These are phyloP conservation scores for Nasonia oneida DNA, from an alignment of 2,888 invertebrate genomes.

Conservation along the genomic window DNA sequence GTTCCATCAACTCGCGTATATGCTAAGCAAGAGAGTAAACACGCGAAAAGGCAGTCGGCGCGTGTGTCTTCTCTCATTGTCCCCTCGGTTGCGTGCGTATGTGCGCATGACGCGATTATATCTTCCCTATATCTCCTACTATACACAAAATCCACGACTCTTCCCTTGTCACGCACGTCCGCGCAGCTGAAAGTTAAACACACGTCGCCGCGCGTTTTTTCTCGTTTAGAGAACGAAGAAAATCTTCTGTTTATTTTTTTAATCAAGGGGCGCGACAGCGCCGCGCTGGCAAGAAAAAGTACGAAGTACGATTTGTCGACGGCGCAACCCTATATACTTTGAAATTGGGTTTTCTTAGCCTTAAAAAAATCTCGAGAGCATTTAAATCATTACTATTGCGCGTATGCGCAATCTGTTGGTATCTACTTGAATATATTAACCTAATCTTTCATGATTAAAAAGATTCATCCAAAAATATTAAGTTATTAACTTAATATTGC, in stretches of 20 bases:
- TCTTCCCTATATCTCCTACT: slow-evolving; percentile 10
- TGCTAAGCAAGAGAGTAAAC: slow-evolving; percentile 43
- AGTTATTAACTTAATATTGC: too few species aligned
- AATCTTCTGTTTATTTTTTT: not conserved
- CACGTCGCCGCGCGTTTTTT: not conserved
- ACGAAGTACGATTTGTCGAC: too few species aligned
- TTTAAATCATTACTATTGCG: too few species aligned
- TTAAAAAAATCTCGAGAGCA: too few species aligned
- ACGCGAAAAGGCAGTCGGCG: not conserved
- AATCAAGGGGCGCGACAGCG: too few species aligned
- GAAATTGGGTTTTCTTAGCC: too few species aligned
- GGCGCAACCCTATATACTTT: too few species aligned
- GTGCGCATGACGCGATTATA: slow-evolving; percentile 37
- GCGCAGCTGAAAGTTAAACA: not conserved
- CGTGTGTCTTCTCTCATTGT: not conserved
- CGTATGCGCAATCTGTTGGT: too few species aligned
- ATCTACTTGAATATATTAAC: too few species aligned
- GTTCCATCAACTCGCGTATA: slow-evolving; percentile 36
- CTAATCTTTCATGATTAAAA: too few species aligned
- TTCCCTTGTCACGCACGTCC: not conserved
- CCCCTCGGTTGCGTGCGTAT: slow-evolving; percentile 1
- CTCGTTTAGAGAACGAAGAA: not conserved
- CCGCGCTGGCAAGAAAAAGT: too few species aligned
- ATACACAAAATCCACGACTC: slow-evolving; percentile 22
- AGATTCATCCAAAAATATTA: too few species aligned